Evolutionary conservation across 1,140 invertebrate species (phyloP), one percentile per base, ranked within the genome.

Genomic region (Phthorimaea operculella): DNA sequence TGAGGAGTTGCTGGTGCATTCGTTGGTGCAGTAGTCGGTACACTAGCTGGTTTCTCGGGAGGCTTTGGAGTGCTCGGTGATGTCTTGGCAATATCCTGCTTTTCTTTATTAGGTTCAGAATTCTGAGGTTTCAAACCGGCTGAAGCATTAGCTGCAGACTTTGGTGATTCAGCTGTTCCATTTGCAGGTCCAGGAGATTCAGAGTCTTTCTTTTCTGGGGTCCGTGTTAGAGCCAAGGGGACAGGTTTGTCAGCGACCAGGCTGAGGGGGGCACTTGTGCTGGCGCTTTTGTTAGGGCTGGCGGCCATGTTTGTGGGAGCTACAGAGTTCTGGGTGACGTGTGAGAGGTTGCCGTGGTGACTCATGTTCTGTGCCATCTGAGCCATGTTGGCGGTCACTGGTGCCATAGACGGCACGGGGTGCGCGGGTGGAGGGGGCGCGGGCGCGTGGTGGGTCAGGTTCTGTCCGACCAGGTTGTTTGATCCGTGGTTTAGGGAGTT

Each of bases 361-460:
- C 82, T 85, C 82, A 85, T 85, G 52, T 83, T 83, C 54, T 83
- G 79, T 57, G 80, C 80, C 79, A 83, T 85, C 57, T 82, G 79
- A 14, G 81, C 83, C 79, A 82, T 83, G 64, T 83, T 83, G 14
- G 78, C 79, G 45, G 76, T 69, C 47, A 83, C 75, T 4, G 80
- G 79, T 14, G 83, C 76, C 80, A 83, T 82, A 48, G 74, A 80
- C 1, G 80, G 77, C 53, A 63, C 74, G 14, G 80, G 74, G 67
- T 76, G 79, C 16, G 73, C 58, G 11, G 67, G 71, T 42, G 70
- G 49, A 51, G 60, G 72, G 8, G 80, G 74, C 51, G 66, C 66
- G 21, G 64, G 66, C 50, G 66, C 74, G 58, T 76, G 78, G 16
- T 79, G 81, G 18, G 69, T 68, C 28, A 83, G 66, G 58, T 83